Base-by-base conservation (phyloP, 1,140 invertebrate species). In the Thereuonema tuberculata region DNA sequence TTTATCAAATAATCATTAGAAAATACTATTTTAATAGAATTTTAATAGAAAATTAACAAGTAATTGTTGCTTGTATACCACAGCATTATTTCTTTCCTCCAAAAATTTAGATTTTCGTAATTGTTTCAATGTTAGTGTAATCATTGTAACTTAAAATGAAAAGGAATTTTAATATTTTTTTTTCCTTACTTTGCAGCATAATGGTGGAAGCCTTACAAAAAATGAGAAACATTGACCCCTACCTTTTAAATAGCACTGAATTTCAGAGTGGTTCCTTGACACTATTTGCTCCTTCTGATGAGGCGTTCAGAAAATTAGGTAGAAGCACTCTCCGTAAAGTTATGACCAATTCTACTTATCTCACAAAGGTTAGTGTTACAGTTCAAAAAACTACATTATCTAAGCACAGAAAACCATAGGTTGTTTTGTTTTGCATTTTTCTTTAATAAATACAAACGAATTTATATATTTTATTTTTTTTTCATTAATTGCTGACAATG, bases 231-330 rank as follows among this genome's bases (percentile, higher is more conserved):
- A 56, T 61, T 1, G 67, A 68, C 14, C 70, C 74, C 0, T 29
- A 68, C 23, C 67, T 69, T 9, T 63, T 75, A 37, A 66, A 66
- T 37, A 57, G 68, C 23, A 63, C 62, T n/a, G 61, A 57, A 0
- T 54, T 61, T n/a, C 61, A 64, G 15, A 62, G 65, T 24, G 66
- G 66, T 3, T 70, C 72, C 1, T 77, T 74, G 58, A 80, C 78
- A 2, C 71, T 79, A 15, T 77, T 80, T 48, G 74, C 75, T 1
- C 78, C 78, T 1, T 72, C 71, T 2, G 75, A 80, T 61, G 64
- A 69, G 17, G 78, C 78, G 23, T 76, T 78, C 63, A 63, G 61
- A 24, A 61, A 56, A 12, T 25, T 72, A 1, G 67, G 68, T 21
- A 49, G 62, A 1, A 59, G 62, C 0, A 66, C 66, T 27, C 58